phyloP scores from a whole-genome alignment of 2,113 vertebrate species.

The Baryphthengus martii region DNA sequence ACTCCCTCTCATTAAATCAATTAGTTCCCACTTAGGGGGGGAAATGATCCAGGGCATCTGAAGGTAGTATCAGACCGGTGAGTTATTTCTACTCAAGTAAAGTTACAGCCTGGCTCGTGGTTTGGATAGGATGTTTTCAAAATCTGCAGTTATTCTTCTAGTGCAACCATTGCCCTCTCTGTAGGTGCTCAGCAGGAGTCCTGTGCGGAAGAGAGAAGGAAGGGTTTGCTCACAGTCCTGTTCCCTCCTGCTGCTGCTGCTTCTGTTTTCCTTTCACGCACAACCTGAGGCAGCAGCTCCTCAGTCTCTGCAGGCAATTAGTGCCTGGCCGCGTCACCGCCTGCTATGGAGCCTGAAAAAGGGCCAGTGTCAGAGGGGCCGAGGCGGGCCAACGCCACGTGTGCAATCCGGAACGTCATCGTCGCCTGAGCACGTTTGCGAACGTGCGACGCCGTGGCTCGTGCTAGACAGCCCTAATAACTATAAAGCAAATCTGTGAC shows the following conservation, averaged over 20 bases:
- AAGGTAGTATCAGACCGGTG: not conserved
- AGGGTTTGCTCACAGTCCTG: not conserved
- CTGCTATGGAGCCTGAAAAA: not conserved
- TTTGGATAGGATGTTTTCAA: not conserved
- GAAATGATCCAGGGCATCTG: not conserved
- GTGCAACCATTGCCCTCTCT: not conserved
- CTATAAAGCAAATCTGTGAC: not conserved
- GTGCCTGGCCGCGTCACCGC: not conserved
- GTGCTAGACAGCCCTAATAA: not conserved
- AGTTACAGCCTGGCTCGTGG: not conserved
- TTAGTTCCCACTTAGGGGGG: not conserved
- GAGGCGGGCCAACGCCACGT: rapidly evolving
- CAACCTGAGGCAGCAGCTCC: not conserved
- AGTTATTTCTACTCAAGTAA: not conserved
- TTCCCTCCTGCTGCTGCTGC: not conserved
- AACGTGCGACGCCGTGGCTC: not conserved
- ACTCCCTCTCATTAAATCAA: not conserved
- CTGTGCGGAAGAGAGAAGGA: not conserved
- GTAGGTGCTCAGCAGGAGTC: not conserved
- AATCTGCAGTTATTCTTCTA: not conserved
- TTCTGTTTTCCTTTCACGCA: not conserved
- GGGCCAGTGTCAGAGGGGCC: not conserved
- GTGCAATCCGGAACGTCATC: not conserved
- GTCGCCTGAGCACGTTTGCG: rapidly evolving
- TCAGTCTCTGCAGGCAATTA: not conserved